phyloP scores from a whole-genome alignment of 2,797 vertebrate genomes.

The Staurois parvus region DNA sequence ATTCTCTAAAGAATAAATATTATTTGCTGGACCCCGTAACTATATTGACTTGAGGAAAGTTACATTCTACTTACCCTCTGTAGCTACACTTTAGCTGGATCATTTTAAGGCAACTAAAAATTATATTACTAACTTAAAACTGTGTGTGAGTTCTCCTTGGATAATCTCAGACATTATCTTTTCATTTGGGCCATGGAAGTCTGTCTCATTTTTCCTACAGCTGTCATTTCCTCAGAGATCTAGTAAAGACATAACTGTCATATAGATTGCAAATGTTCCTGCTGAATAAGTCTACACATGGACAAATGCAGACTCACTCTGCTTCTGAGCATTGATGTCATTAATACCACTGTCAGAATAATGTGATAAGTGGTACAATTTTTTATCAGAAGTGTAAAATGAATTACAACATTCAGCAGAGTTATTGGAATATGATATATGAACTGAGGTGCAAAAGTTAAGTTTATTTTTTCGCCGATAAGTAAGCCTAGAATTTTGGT shows the following conservation, averaged over 20 bases:
- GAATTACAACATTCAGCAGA: conserved; percentile 22
- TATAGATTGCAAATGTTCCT: conserved; percentile 1
- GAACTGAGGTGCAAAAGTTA: conserved; percentile 26
- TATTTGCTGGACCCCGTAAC: no score
- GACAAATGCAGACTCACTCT: conserved; percentile 2
- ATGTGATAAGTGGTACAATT: conserved; percentile 19
- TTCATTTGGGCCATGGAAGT: background rate
- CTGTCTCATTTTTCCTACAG: background rate
- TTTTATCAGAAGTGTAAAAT: conserved; percentile 20
- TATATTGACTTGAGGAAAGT: background rate
- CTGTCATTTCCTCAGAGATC: background rate
- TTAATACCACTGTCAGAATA: conserved; percentile 45
- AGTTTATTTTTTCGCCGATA: conserved; percentile 40
- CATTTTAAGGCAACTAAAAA: background rate
- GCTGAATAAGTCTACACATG: conserved; percentile 24
- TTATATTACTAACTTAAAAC: background rate
- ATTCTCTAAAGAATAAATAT: background rate
- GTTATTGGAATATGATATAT: conserved; percentile 40
- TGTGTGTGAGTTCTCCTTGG: background rate
- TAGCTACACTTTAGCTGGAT: background rate
- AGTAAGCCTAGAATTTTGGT: conserved; percentile 14
- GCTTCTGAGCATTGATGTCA: conserved; percentile 15
- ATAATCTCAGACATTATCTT: background rate
- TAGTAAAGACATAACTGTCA: conserved; percentile 9
- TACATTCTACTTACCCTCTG: background rate